phyloP scores from a whole-genome alignment of 2,888 invertebrate species.

The Rhyacophila evoluta region DNA sequence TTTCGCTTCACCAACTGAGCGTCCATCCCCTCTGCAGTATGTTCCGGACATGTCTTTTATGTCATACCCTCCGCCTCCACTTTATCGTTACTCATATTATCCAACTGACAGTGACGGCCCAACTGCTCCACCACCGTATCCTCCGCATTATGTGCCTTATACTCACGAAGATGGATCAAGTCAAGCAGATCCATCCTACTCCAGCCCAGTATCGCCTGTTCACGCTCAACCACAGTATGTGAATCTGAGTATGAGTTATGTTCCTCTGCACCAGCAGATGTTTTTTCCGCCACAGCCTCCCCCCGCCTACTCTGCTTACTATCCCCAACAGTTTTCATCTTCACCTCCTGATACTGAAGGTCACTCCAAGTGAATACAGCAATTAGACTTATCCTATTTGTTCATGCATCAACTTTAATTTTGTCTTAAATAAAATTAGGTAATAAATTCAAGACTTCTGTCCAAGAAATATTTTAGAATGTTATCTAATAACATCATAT shows the following conservation, averaged over 20 bases:
- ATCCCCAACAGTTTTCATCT: neutral
- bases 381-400: too few species aligned
- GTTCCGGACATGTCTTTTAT: slow-evolving; percentile 61
- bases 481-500: too few species aligned
- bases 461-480: too few species aligned
- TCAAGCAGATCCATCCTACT: slow-evolving; percentile 7
- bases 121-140: slow-evolving; percentile 53
- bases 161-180: slow-evolving; percentile 4
- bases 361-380: too few species aligned
- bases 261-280: slow-evolving; percentile 28
- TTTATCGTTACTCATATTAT: slow-evolving; percentile 66
- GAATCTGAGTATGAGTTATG: neutral
- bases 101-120: slow-evolving; percentile 64
- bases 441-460: too few species aligned
- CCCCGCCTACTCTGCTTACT: slow-evolving; percentile 23
- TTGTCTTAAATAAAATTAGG: too few species aligned
- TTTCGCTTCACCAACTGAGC: neutral
- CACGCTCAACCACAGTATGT: slow-evolving; percentile 32
- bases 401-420: too few species aligned
- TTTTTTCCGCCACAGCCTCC: slow-evolving; percentile 36
- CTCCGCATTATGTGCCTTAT: slow-evolving; percentile 42
- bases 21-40: neutral
- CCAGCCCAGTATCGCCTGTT: neutral
- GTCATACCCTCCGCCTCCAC: slow-evolving; percentile 67
- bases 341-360: neutral